These are phyloP conservation scores for Anguilla megastoma DNA, from an alignment of 2,797 vertebrate species.

Conservation along the genomic window DNA sequence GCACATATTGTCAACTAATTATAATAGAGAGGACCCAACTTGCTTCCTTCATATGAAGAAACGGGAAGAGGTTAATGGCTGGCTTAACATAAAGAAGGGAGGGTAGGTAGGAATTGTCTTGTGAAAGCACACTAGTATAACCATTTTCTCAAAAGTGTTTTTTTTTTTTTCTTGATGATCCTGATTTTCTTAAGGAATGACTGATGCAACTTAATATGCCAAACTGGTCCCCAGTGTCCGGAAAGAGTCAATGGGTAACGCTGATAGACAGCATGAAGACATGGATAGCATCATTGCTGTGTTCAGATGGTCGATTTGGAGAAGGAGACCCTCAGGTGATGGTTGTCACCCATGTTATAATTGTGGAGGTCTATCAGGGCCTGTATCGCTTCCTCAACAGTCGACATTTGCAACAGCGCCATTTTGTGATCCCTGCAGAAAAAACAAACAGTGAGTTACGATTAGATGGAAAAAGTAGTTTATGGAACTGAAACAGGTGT, in stretches of 20 bases:
- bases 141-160: constrained; percentile 62
- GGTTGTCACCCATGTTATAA: constrained; percentile 95
- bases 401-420: constrained; percentile 96
- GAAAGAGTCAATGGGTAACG: constrained; percentile 77
- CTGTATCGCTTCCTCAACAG: constrained; percentile 95
- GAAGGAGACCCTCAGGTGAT: constrained; percentile 96
- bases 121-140: constrained; percentile 64
- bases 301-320: constrained; percentile 94
- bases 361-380: constrained; percentile 97
- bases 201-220: constrained; percentile 59
- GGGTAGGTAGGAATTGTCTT: constrained; percentile 60
- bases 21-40: constrained; percentile 67
- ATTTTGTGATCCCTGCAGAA: constrained; percentile 91
- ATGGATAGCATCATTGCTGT: constrained; percentile 54
- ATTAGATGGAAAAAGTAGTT: not conserved
- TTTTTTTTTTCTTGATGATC: constrained; percentile 44
- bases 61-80: constrained; percentile 70
- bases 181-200: constrained; percentile 66
- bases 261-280: constrained; percentile 70
- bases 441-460: not conserved
- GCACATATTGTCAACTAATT: constrained; percentile 87
- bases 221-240: constrained; percentile 81
- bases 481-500: not conserved
- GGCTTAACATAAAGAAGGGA: constrained; percentile 66
- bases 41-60: constrained; percentile 68